phyloP scores from a whole-genome alignment of 2,797 vertebrate genomes.

The Catharus ustulatus region DNA sequence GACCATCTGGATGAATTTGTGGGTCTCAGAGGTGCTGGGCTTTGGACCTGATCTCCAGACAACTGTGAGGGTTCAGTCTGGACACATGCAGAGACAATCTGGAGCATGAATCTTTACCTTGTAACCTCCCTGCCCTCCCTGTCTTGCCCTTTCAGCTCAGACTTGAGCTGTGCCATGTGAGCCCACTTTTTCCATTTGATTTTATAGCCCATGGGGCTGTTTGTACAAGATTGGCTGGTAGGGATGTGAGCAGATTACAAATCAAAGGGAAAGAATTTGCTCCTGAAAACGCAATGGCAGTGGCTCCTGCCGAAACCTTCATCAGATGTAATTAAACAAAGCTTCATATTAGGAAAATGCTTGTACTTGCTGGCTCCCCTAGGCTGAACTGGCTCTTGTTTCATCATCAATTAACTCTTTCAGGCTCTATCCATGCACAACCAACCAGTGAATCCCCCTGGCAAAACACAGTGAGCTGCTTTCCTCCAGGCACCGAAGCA shows the following conservation, averaged over 20 bases:
- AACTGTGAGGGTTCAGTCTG: not conserved
- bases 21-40: not conserved
- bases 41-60: not conserved
- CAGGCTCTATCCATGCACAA: not conserved
- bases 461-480: not conserved
- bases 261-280: conserved; percentile 61
- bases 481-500: not conserved
- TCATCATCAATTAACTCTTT: conserved; percentile 45
- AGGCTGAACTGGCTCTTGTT: conserved; percentile 45
- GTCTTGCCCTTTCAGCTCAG: not conserved
- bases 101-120: not conserved
- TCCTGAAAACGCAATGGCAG: not conserved
- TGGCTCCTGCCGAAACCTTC: conserved; percentile 25
- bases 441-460: not conserved
- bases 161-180: not conserved
- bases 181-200: conserved; percentile 12
- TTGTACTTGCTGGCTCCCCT: conserved; percentile 59
- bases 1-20: not conserved
- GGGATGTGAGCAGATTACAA: conserved; percentile 31
- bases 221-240: conserved; percentile 2
- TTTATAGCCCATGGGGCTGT: conserved; percentile 1
- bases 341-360: conserved; percentile 35
- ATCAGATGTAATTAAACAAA: conserved; percentile 50
- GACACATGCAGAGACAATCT: not conserved
- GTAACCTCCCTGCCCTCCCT: not conserved